Evolutionary conservation across 1,140 invertebrate species (phyloP).

Genomic region (Rhyzopertha dominica): DNA sequence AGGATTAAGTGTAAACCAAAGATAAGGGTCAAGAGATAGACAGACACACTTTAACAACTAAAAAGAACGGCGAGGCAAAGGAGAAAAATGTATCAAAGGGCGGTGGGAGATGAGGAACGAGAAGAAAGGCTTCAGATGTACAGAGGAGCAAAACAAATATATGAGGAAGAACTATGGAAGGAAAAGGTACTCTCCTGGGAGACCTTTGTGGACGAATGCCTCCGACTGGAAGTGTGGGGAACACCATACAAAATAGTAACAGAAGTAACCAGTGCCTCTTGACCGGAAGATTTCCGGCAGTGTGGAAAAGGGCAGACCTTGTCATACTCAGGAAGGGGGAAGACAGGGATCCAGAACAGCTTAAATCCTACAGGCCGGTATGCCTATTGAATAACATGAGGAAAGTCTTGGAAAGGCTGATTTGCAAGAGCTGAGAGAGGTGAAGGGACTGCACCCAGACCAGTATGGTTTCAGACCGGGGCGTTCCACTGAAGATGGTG

Average conservation of each 20-base stretch:
- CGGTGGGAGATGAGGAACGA: background rate
- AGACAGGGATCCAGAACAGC: background rate
- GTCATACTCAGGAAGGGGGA: background rate
- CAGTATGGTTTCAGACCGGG: conserved; percentile 37
- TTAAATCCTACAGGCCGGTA: no score
- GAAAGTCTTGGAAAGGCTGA: conserved; percentile 5
- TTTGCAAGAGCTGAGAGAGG: background rate
- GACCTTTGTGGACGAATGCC: background rate
- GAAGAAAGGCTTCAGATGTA: background rate
- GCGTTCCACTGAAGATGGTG: conserved; percentile 42
- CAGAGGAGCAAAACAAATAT: conserved; percentile 2
- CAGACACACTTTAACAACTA: background rate
- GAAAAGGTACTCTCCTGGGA: background rate
- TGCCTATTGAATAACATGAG: background rate
- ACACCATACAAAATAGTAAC: no score
- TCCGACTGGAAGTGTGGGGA: conserved; percentile 1
- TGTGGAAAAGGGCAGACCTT: no score
- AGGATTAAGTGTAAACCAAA: no score
- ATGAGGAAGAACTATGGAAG: background rate
- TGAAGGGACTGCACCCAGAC: conserved; percentile 8
- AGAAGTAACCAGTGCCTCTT: no score
- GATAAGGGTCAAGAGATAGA: background rate
- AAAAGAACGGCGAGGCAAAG: background rate
- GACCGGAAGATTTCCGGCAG: no score
- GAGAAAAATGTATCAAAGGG: conserved; percentile 1